phyloP scores from a whole-genome alignment of 37 sponge, comb jelly and placozoan species.

The Halichondria panicea region DNA sequence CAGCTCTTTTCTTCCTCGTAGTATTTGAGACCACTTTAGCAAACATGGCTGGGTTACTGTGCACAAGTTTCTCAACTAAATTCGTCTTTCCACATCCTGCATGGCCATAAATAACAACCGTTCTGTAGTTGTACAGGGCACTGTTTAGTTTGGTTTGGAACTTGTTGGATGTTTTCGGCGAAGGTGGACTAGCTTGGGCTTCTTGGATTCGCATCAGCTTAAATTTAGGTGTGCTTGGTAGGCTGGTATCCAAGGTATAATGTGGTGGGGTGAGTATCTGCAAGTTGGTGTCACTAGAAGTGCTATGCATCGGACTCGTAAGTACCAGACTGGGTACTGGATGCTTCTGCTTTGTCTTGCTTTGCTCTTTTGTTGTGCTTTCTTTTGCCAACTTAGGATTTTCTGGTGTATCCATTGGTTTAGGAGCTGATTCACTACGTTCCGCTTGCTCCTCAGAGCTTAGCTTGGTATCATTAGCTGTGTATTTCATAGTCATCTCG shows the following conservation, averaged over 20 bases:
- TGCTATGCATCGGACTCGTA: too few relatives aligned
- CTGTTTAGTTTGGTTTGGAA: background rate
- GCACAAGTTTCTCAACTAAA: slow-evolving; percentile 50
- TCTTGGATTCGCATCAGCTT: background rate
- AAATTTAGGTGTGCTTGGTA: background rate
- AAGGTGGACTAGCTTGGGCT: background rate
- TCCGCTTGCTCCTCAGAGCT: too few relatives aligned
- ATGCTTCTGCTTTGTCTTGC: background rate
- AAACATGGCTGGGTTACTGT: slow-evolving; percentile 58
- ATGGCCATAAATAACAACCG: slow-evolving; percentile 63
- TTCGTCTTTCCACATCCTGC: slow-evolving; percentile 32
- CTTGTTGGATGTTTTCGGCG: background rate
- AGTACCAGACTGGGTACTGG: background rate
- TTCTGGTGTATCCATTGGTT: background rate
- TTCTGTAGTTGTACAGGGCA: background rate
- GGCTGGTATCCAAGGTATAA: background rate
- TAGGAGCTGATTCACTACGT: too few relatives aligned
- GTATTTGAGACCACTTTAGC: slow-evolving; percentile 66
- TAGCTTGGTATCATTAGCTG: too few relatives aligned
- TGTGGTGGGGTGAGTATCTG: background rate
- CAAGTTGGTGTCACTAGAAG: background rate
- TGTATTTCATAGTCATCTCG: too few relatives aligned
- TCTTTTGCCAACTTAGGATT: background rate
- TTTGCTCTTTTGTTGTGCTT: background rate
- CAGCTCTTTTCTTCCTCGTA: slow-evolving; percentile 41